Base-by-base conservation (phyloP, 2,888 invertebrate genomes). In the Endomychus coccineus region DNA sequence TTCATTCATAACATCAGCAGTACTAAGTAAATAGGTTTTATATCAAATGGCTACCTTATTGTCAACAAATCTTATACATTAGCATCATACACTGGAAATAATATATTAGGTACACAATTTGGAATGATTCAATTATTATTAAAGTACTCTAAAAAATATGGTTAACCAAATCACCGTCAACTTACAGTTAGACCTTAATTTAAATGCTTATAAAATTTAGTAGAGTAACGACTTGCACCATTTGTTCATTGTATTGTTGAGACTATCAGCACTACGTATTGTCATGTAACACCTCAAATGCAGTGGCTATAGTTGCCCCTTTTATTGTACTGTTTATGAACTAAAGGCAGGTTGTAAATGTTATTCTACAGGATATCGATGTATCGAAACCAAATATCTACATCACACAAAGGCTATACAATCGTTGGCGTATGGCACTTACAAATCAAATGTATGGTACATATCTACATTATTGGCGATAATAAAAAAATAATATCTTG, bases 1-100 rank as follows among this genome's bases (percentile, higher is more conserved):
- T 52, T 51, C 53, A 52, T 53, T 55, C 56, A 55, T 59, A 59
- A 64, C 59, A 58, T 58, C 59, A 59, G 61, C 56, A 56, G 55
- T 59, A 58, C 57, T 61, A 58, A 55, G 52, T 59, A 60, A 57
- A 58, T 59, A 52, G 48, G 56, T 44, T 50, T 60, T 61, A 64
- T 66, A 66, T 66, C 63, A 66, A 66, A 65, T 61, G 63, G 59
- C 64, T 66, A 66, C 59, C 50, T 65, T 66, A 66, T 66, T 66
- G 66, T 66, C 66, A 64, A 66, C 63, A 61, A 63, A 64, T 57
- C 62, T 62, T 64, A 64, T 54, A 57, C 53, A 55, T 52, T 58
- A 60, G 55, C 53, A 60, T 59, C 23, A 54, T 62, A 62, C 58
- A 61, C 58, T 60, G 62, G 64, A 62, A 62, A 64, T 45, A 42